phyloP scores from a whole-genome alignment of 2,113 vertebrate genomes.

The Odontesthes bonariensis region DNA sequence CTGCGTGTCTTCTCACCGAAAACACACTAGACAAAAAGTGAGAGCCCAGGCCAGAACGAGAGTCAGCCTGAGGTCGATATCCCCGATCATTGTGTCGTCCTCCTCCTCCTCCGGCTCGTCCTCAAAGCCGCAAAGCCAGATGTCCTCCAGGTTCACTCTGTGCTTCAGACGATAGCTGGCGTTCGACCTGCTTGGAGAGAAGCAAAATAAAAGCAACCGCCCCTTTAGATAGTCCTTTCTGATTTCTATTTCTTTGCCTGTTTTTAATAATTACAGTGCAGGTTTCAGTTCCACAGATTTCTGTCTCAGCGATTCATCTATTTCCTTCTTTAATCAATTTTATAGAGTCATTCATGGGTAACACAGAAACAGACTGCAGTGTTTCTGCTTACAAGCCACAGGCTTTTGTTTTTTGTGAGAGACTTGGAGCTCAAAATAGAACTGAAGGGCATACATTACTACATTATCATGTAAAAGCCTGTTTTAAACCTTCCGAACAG shows the following conservation, averaged over 20 bases:
- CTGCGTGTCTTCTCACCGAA: slow-evolving; percentile 63
- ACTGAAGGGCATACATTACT: too few species aligned
- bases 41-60: slow-evolving; percentile 70
- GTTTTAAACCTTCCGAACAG: not conserved
- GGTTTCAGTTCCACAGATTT: slow-evolving; percentile 30
- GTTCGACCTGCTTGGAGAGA: slow-evolving; percentile 59
- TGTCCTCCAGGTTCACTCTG: slow-evolving; percentile 66
- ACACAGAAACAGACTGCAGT: not conserved
- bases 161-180: slow-evolving; percentile 77
- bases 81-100: slow-evolving; percentile 23
- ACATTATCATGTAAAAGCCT: too few species aligned
- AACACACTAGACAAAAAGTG: slow-evolving; percentile 70
- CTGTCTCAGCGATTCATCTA: not conserved
- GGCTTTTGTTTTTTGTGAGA: not conserved
- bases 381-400: not conserved
- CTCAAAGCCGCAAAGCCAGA: slow-evolving; percentile 64
- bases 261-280: not conserved
- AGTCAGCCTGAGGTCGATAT: slow-evolving; percentile 57
- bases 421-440: too few species aligned
- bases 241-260: not conserved
- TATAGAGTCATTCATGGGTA: not conserved
- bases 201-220: not conserved
- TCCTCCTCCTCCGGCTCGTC: slow-evolving; percentile 51
- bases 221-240: not conserved
- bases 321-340: not conserved